Base-by-base conservation (phyloP, 2,113 vertebrate species). In the Myotis davidii region DNA sequence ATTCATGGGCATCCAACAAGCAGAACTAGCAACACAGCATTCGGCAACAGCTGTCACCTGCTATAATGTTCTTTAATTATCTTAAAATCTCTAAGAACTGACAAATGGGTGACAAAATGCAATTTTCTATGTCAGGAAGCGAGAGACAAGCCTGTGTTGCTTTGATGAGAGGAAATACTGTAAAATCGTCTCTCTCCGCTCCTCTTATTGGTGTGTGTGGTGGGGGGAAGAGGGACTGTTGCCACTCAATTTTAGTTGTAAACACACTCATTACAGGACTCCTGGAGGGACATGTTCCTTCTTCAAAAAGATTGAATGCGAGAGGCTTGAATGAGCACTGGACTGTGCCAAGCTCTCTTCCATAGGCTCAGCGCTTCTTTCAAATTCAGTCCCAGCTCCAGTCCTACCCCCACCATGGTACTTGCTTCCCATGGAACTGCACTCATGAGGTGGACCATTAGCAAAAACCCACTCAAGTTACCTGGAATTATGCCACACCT, bases 1-100 rank as follows among this genome's bases (percentile, higher is more conserved):
- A 97, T 96, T 92, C 91, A 81, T 69, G 32, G 0, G 0, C 88
- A 95, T 72, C 95, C 94, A 96, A 89, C 91, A 93, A 77, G 14
- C 1, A 95, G 85, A 65, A 94, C 94, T 59, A 86, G 87, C 79
- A 52, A 96, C 82, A 56, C 32, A 23, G 96, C 92, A 84, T 90
- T 94, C 48, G 64, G 96, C 93, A 97, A 96, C 18, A 27, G 86
- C 83, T 96, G 96, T 90, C 97, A 97, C 96, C 97, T 97, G 90
- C 95, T 97, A 92, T 97, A 97, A 98, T 96, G 96, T 97, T 96
- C 96, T 94, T 97, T 98, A 98, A 98, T 98, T 97, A 98, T 97
- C 97, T 97, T 95, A 97, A 96, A 97, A 97, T 97, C 96, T 97
- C 96, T 96, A 96, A 98, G 97, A 97, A 96, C 97, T 98, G 97